Percentiles rank a stretch among this genome's conserved stretches.
These are phyloP conservation scores for Epinephelus moara DNA, from an alignment of 2,113 vertebrate genomes.

Conservation along the genomic window DNA sequence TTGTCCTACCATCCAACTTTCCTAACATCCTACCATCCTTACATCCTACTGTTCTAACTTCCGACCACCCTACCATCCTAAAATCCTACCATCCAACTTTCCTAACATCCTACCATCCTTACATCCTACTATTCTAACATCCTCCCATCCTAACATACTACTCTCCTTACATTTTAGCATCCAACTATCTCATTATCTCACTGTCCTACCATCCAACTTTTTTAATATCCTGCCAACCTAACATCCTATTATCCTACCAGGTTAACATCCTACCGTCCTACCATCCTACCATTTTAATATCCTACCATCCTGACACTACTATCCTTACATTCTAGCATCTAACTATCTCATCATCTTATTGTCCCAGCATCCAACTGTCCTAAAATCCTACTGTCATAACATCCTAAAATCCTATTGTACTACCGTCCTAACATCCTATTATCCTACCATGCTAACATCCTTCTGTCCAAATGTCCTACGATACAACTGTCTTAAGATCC, in stretches of 20 bases:
- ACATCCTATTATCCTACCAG: too few species aligned
- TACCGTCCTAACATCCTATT: background rate
- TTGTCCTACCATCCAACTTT: background rate
- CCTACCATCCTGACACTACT: background rate
- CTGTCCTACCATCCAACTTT: background rate
- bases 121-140: background rate
- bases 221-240: background rate
- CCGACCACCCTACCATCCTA: too few species aligned
- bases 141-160: background rate
- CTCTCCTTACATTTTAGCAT: background rate
- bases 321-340: background rate
- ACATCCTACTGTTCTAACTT: background rate
- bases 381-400: background rate
- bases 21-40: background rate
- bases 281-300: too few species aligned
- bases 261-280: too few species aligned
- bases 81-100: rapidly evolving
- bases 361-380: background rate
- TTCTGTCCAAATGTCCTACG: background rate
- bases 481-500: too few species aligned
- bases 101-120: background rate
- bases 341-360: background rate
- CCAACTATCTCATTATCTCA: background rate
- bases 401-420: background rate
- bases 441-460: background rate